These are phyloP conservation scores for Lumbricus terrestris DNA, from an alignment of 2,888 invertebrate genomes.

Conservation along the genomic window DNA sequence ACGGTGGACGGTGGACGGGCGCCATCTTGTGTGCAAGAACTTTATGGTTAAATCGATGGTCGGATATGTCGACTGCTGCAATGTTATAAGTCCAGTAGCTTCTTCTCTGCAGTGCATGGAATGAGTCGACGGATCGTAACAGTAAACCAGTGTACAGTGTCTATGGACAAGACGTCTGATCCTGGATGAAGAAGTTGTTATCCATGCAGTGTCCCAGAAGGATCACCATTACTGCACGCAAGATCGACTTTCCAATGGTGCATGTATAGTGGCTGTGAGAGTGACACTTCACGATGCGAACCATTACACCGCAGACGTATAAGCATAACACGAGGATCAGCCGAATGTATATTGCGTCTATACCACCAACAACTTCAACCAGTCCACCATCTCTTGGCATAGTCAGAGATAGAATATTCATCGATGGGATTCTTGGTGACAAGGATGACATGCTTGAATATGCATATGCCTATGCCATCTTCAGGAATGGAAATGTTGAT, in stretches of 20 bases:
- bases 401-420: not conserved
- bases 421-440: too few species aligned
- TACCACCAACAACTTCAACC: too few species aligned
- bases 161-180: not conserved
- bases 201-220: not conserved
- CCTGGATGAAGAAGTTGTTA: not conserved
- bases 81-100: not conserved
- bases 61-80: not conserved
- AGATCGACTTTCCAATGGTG: not conserved
- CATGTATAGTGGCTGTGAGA: not conserved
- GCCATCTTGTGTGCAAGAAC: not conserved
- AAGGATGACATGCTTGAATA: too few species aligned
- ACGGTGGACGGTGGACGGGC: not conserved
- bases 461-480: too few species aligned
- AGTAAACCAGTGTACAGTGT: too few species aligned
- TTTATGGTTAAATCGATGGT: not conserved
- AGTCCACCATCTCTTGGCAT: not conserved
- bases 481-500: too few species aligned
- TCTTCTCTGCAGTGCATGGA: not conserved
- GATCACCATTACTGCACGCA: not conserved
- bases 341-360: not conserved
- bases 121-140: not conserved
- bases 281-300: not conserved
- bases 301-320: not conserved
- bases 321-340: not conserved